Conservation (phyloP, 2,797 vertebrate species). For the Morelia viridis region DNA sequence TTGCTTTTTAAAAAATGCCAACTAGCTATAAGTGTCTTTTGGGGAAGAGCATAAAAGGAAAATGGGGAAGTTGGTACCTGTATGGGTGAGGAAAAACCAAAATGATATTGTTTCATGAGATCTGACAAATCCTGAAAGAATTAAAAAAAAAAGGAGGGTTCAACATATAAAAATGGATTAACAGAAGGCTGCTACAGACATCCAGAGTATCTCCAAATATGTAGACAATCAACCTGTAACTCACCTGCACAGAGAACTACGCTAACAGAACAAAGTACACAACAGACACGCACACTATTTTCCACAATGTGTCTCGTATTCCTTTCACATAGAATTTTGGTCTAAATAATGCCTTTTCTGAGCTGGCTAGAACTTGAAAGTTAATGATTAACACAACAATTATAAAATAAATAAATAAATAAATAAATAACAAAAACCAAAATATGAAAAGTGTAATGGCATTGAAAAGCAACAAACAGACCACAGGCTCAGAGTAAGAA, state of each 20-base stretch:
- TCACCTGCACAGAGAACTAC: not conserved
- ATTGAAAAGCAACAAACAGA: not conserved
- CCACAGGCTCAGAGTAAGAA: not conserved
- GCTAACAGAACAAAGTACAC: not conserved
- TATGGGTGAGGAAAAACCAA: not conserved
- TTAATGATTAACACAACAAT: not conserved
- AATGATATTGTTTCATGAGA: not conserved
- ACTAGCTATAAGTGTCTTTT: not conserved
- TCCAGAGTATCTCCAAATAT: not conserved
- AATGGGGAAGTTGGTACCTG: not conserved
- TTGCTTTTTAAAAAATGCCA: not conserved
- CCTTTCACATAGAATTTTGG: not conserved
- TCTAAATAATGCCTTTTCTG: not conserved
- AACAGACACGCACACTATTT: not conserved
- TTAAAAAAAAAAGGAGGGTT: not conserved
- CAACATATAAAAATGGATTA: not conserved
- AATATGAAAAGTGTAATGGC: not conserved
- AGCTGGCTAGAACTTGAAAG: not conserved
- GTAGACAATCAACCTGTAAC: not conserved
- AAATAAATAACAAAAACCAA: too few relatives aligned
- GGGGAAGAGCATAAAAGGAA: not conserved
- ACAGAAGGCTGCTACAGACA: not conserved
- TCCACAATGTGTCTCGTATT: not conserved
- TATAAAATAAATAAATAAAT: too few relatives aligned
- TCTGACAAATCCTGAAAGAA: constrained; percentile 4